Evolutionary conservation across 2,113 vertebrate genomes (phyloP).

Genomic region (Hippoglossus stenolepis): DNA sequence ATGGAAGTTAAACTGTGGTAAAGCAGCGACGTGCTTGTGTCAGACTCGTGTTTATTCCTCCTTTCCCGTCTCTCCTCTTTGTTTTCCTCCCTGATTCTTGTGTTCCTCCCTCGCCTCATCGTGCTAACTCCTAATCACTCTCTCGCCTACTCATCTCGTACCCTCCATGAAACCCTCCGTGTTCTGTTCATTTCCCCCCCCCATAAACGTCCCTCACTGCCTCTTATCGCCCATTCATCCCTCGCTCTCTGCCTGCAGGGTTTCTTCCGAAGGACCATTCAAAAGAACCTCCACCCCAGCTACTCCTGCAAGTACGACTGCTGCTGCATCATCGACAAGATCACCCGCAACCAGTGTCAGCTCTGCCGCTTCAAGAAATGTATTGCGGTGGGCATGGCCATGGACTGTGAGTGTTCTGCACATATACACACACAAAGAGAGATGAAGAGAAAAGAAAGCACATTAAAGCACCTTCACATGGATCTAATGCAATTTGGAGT

Average conservation of each 20-base stretch:
- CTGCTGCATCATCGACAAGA: slow-evolving; percentile 98
- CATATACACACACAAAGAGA: slow-evolving; percentile 46
- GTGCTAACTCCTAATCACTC: background rate
- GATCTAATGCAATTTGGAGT: background rate
- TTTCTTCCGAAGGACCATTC: slow-evolving; percentile 97
- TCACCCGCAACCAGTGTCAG: slow-evolving; percentile 99
- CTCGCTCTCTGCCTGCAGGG: slow-evolving; percentile 81
- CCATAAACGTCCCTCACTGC: background rate
- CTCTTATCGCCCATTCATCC: background rate
- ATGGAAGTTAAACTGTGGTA: background rate
- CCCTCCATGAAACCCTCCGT: background rate
- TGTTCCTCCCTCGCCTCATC: background rate
- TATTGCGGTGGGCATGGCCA: slow-evolving; percentile 86
- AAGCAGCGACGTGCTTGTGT: background rate
- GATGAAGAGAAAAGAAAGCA: background rate
- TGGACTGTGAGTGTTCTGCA: slow-evolving; percentile 74
- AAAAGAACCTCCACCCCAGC: slow-evolving; percentile 95
- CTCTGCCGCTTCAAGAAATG: slow-evolving; percentile 99
- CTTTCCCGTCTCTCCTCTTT: background rate
- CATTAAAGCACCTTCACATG: background rate
- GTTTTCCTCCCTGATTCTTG: background rate
- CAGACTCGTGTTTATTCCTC: no score
- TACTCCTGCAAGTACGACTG: slow-evolving; percentile 98
- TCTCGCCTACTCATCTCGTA: background rate
- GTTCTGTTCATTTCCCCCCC: background rate